Conservation (phyloP, 1,140 invertebrate genomes). For the Euwallacea fornicatus region DNA sequence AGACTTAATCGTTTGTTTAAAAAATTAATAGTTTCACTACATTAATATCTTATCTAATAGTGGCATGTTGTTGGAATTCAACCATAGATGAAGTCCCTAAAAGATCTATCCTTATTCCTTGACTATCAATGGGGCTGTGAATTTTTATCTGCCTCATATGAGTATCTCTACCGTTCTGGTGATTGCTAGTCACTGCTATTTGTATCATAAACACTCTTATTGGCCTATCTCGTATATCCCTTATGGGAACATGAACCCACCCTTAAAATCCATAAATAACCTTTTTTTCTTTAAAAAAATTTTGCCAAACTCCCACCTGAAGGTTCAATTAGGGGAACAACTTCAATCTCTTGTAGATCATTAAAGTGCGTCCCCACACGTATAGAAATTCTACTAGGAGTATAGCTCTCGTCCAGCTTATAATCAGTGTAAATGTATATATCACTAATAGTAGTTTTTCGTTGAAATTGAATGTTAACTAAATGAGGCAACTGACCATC, state of each 20-base stretch:
- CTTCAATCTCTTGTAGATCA: constrained; percentile 96
- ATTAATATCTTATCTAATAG: constrained; percentile 64
- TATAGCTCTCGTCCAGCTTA: constrained; percentile 98
- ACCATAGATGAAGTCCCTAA: constrained; percentile 78
- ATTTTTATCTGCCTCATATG: constrained; percentile 97
- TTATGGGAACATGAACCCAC: constrained; percentile 92
- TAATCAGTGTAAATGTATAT: constrained; percentile 98
- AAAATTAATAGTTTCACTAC: too few species aligned
- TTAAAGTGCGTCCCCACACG: constrained; percentile 95
- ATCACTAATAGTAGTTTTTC: constrained; percentile 93
- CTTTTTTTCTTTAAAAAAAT: too few species aligned
- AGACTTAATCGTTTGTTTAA: too few species aligned
- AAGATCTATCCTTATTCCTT: constrained; percentile 70
- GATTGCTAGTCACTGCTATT: constrained; percentile 95
- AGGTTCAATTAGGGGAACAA: constrained; percentile 92
- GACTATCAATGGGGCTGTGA: constrained; percentile 86
- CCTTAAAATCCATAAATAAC: constrained; percentile 57
- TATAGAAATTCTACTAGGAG: constrained; percentile 93
- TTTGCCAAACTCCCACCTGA: constrained; percentile 56
- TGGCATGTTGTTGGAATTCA: constrained; percentile 79
- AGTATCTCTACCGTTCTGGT: constrained; percentile 97
- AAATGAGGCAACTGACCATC: constrained; percentile 97
- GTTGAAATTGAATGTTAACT: constrained; percentile 96
- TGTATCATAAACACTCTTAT: constrained; percentile 96
- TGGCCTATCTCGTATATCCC: constrained; percentile 83